Conservation (phyloP, 2,797 vertebrate species). For the Limnodromus scolopaceus region DNA sequence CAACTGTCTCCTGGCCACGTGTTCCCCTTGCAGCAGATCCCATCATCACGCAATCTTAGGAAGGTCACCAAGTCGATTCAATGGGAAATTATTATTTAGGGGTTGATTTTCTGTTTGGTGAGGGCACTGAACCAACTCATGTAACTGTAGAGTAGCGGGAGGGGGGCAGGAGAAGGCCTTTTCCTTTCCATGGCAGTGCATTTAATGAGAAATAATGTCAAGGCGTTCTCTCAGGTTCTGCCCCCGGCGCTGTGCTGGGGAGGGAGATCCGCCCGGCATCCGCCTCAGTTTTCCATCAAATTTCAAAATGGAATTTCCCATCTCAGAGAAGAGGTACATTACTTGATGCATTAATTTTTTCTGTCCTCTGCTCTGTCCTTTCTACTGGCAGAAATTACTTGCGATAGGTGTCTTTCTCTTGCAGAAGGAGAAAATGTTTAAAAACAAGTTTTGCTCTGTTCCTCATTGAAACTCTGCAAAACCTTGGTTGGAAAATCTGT, state of each 20-base stretch:
- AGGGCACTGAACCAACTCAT: background rate
- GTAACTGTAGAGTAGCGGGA: background rate
- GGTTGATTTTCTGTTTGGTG: background rate
- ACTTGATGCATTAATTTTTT: background rate
- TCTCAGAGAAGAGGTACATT: background rate
- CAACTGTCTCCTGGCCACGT: rapidly evolving
- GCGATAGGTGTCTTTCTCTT: background rate
- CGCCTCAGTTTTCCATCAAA: background rate
- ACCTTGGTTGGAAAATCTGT: background rate
- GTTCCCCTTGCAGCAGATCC: background rate
- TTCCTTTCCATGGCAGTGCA: rapidly evolving
- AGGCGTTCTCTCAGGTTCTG: background rate
- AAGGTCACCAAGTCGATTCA: background rate
- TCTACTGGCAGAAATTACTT: background rate
- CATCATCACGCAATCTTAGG: rapidly evolving
- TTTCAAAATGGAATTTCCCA: background rate
- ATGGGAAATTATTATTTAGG: background rate
- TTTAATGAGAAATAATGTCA: background rate
- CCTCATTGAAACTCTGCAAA: background rate
- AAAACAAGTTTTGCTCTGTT: background rate
- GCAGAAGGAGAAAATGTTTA: background rate
- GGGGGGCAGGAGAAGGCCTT: background rate
- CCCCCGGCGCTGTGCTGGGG: rapidly evolving
- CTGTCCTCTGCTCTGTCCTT: background rate
- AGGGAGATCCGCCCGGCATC: background rate